These are phyloP conservation scores for Archivesica marissinica DNA, from an alignment of 1,140 invertebrate genomes.

Conservation along the genomic window DNA sequence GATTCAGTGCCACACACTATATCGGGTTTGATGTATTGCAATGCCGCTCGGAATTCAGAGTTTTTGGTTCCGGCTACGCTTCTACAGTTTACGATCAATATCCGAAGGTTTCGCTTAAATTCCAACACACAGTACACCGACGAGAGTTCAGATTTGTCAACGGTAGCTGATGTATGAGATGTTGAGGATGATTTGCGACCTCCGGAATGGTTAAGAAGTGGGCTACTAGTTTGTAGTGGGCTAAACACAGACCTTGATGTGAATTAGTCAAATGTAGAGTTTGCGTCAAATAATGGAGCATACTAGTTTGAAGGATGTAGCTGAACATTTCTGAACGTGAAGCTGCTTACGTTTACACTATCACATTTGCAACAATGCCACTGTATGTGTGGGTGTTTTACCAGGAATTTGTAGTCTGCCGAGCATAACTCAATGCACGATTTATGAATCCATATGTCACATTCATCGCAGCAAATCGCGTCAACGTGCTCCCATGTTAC, in stretches of 20 bases:
- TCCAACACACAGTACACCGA: neutral
- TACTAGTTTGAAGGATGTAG: conserved; percentile 30
- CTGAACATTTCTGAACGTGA: conserved; percentile 30
- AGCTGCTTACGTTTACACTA: conserved; percentile 24
- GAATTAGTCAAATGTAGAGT: conserved; percentile 27
- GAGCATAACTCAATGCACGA: conserved; percentile 53
- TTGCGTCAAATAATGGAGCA: neutral
- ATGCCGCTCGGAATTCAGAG: conserved; percentile 39
- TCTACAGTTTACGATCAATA: conserved; percentile 61
- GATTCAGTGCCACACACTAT: conserved; percentile 65
- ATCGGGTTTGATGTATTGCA: conserved; percentile 64
- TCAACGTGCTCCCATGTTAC: conserved; percentile 42
- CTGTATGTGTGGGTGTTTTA: conserved; percentile 32
- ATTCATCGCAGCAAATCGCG: conserved; percentile 47
- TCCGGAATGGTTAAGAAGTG: neutral
- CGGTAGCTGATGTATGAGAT: neutral
- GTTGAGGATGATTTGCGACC: neutral
- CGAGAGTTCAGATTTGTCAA: neutral
- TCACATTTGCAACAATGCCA: conserved; percentile 60
- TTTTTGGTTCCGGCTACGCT: conserved; percentile 64
- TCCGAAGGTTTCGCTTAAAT: conserved; percentile 46
- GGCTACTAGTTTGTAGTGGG: conserved; percentile 43
- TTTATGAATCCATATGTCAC: conserved; percentile 60
- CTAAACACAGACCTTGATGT: conserved; percentile 15
- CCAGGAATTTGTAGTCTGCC: conserved; percentile 41